Base-by-base conservation (phyloP, 2,888 invertebrate species). In the Pristionchus arcanus region DNA sequence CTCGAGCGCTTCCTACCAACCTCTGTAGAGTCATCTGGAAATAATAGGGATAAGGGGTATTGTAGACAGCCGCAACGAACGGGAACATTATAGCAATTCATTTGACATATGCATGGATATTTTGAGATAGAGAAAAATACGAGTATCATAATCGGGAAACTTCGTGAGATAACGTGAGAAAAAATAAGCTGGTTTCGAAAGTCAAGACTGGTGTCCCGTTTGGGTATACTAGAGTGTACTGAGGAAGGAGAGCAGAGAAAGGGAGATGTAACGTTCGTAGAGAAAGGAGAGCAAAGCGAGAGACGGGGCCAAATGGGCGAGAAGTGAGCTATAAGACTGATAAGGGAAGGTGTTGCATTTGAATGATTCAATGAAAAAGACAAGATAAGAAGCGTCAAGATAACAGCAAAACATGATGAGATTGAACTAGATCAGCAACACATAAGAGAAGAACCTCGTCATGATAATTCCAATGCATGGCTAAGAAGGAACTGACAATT, bases 11-110 rank as follows among this genome's bases (percentile, higher is more conserved):
- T 59, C 49, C 37, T 5, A 83, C 55, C 63, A 89, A 42, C n/a
- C 89, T 77, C 55, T 88, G 87, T 55, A 88, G 87, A n/a, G 87
- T 88, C 87, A 88, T 88, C 87, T 53, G 68, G 19, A 87, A 85
- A 5, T n/a, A 59, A 59, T 21, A 2, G 37, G 81, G 81, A 5
- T 28, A 28, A 81, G 42, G 31, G 5, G 49, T 21, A 81, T 25
- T 81, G 25, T 25, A 42, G 83, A 55, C 55, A 53, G 83, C 21
- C 21, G 68, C n/a, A n/a, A 66, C 66, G n/a, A n/a, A n/a, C n/a
- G n/a, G n/a, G n/a, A n/a, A 66, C 9, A 28, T n/a, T n/a, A 28
- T 15, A 28, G 28, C 16, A 16, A 63, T 16, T 53, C 15, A 59
- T 59, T 4, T 3, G 21, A 59, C 5, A 25, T 15, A 59, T 59